These are phyloP conservation scores for Electrona antarctica DNA, from an alignment of 2,113 vertebrate genomes.

Conservation along the genomic window DNA sequence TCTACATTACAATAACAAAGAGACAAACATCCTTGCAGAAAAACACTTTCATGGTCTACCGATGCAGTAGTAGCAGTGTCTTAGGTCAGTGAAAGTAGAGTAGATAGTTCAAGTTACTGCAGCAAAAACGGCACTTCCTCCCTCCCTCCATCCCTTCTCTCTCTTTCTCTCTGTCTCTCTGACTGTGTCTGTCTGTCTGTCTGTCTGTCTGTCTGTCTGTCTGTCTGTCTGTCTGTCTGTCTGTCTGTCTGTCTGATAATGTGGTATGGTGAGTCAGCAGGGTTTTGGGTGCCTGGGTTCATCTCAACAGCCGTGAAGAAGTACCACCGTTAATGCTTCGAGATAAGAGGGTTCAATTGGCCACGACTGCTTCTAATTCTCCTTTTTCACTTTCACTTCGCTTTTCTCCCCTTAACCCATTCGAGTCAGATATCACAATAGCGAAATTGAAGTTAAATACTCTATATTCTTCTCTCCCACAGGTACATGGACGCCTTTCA, in stretches of 20 bases:
- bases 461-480: constrained; percentile 55
- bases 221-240: constrained; percentile 8
- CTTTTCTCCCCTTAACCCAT: too few species aligned
- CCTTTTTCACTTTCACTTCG: too few species aligned
- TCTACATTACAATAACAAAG: neutral
- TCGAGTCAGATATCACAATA: too few species aligned
- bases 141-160: neutral
- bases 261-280: constrained; percentile 52
- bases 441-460: too few species aligned
- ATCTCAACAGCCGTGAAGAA: constrained; percentile 42
- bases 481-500: constrained; percentile 99
- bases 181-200: constrained; percentile 5
- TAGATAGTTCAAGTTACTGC: constrained; percentile 32
- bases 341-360: neutral
- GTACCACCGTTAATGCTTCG: neutral
- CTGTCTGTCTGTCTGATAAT: constrained; percentile 32
- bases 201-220: neutral
- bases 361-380: neutral
- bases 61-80: constrained; percentile 27
- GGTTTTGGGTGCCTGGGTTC: constrained; percentile 34
- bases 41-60: constrained; percentile 15
- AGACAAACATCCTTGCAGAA: neutral
- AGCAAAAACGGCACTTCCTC: constrained; percentile 14
- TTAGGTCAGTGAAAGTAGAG: constrained; percentile 38
- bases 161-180: neutral